Conservation (phyloP, 1,140 invertebrate genomes). For the Aphis gossypii region DNA sequence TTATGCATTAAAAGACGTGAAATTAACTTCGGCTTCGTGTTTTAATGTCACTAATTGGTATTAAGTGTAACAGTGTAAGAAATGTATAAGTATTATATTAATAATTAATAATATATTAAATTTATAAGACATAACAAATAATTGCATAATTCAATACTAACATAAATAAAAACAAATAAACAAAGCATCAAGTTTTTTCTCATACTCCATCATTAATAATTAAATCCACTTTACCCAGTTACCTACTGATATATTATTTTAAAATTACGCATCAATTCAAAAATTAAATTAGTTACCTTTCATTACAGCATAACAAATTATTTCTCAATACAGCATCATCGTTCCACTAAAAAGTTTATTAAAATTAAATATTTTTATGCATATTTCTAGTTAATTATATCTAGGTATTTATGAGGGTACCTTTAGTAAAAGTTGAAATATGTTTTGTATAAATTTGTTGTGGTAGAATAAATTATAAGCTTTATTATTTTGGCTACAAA, state of each 20-base stretch:
- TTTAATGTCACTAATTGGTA: not conserved
- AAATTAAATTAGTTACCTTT: not conserved
- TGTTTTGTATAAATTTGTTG: not conserved
- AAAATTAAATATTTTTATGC: not conserved
- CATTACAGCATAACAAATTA: not conserved
- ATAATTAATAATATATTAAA: not conserved
- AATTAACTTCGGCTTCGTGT: not conserved
- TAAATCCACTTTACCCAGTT: not conserved
- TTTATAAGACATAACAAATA: not conserved
- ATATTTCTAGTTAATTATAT: not conserved
- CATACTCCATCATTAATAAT: not conserved
- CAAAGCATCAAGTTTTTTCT: not conserved
- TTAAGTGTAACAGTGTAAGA: too few species aligned
- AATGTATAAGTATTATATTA: too few species aligned
- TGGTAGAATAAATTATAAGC: not conserved
- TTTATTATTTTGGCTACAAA: not conserved
- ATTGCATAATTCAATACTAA: not conserved
- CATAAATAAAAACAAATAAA: not conserved
- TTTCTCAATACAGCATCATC: not conserved
- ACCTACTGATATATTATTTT: not conserved
- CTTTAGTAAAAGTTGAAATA: not conserved
- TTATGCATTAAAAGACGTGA: too few species aligned
- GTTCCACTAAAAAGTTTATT: not conserved
- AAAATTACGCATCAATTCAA: not conserved
- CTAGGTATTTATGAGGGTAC: not conserved